Percentiles rank a stretch among this genome's conserved stretches.
phyloP scores from a whole-genome alignment of 2,888 invertebrate genomes.

The Sesamia inferens region DNA sequence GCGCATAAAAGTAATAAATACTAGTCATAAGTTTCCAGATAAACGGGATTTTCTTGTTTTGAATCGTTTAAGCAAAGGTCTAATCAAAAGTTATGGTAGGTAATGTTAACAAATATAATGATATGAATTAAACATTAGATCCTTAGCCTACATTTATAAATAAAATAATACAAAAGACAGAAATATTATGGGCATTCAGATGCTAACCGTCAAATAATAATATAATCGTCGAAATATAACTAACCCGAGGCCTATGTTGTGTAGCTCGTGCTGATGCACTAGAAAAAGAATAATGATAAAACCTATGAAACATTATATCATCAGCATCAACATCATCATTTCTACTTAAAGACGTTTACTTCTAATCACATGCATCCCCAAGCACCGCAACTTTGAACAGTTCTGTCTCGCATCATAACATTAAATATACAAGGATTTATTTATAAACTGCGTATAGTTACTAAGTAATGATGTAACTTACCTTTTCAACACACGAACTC shows the following conservation, averaged over 20 bases:
- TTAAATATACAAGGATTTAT: no score
- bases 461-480: no score
- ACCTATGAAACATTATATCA: no score
- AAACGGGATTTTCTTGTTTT: slow-evolving; percentile 17
- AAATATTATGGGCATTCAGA: neutral
- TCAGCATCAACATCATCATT: no score
- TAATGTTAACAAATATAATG: neutral
- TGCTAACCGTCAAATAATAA: neutral
- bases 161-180: neutral
- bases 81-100: neutral
- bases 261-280: neutral
- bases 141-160: neutral
- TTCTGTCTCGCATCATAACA: no score
- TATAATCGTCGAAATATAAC: neutral
- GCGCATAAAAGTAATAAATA: neutral
- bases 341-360: no score
- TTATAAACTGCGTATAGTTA: no score
- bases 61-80: neutral
- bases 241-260: neutral
- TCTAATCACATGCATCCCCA: no score
- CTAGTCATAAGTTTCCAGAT: neutral
- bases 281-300: neutral
- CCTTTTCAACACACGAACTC: no score
- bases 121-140: neutral
- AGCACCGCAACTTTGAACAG: no score